Conservation (phyloP, 2,888 invertebrate species). For the Lasiommata megera region DNA sequence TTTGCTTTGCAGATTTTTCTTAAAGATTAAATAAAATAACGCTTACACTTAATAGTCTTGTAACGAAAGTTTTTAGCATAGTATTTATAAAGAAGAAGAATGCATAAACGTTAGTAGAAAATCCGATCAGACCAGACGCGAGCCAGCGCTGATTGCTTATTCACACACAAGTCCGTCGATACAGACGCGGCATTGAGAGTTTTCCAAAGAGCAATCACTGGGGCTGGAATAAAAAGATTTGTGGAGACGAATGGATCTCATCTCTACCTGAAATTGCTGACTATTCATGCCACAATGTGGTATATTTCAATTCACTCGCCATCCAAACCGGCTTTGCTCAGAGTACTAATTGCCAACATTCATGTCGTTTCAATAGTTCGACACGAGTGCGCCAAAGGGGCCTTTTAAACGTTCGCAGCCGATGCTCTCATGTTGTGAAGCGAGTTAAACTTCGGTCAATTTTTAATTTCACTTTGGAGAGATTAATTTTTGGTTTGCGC, state of each 20-base stretch:
- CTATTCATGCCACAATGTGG: not conserved
- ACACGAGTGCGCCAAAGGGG: not conserved
- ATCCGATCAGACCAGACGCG: too few species aligned
- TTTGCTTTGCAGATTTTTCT: too few species aligned
- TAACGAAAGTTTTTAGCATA: too few species aligned
- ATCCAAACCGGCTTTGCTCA: not conserved
- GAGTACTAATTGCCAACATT: not conserved
- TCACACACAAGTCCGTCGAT: not conserved
- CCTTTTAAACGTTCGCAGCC: not conserved
- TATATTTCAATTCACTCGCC: not conserved
- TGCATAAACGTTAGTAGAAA: too few species aligned
- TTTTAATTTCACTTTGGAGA: not conserved
- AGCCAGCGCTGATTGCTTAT: not conserved
- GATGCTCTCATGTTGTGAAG: not conserved
- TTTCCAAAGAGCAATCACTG: not conserved
- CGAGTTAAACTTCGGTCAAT: not conserved
- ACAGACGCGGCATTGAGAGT: not conserved
- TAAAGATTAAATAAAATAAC: too few species aligned
- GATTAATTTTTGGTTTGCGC: not conserved
- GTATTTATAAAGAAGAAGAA: too few species aligned
- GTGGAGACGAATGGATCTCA: not conserved
- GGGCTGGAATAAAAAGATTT: not conserved
- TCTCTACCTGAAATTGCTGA: constrained; percentile 5
- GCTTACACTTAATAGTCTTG: too few species aligned
- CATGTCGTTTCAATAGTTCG: not conserved